phyloP scores from a whole-genome alignment of 2,888 invertebrate species.

The Ectropis crepuscularia region DNA sequence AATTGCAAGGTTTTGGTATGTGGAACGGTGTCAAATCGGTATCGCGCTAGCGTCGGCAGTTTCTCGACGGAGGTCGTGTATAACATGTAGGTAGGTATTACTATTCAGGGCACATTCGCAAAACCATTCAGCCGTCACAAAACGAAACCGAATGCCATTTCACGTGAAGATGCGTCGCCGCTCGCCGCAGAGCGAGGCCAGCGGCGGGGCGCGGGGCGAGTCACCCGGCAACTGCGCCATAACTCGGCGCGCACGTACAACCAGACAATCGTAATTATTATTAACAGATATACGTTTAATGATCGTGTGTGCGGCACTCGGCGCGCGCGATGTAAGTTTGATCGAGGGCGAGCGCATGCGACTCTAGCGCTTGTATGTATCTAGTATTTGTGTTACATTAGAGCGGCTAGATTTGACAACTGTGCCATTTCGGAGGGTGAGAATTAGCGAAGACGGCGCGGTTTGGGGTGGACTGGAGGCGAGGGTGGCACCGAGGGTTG shows the following conservation, averaged over 20 bases:
- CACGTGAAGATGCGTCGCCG: constrained; percentile 70
- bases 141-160: constrained; percentile 73
- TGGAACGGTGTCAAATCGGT: constrained; percentile 31
- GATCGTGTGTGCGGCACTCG: constrained; percentile 69
- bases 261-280: constrained; percentile 82
- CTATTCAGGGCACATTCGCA: constrained; percentile 61
- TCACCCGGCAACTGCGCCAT: constrained; percentile 77
- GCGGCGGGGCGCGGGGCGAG: constrained; percentile 49
- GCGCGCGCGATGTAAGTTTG: constrained; percentile 53
- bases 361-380: constrained; percentile 61
- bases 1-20: constrained; percentile 24
- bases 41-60: constrained; percentile 21
- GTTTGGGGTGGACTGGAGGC: constrained; percentile 38
- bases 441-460: constrained; percentile 63
- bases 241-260: constrained; percentile 77
- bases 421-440: constrained; percentile 62
- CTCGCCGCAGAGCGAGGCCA: constrained; percentile 58
- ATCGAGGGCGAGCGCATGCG: constrained; percentile 52
- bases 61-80: constrained; percentile 27
- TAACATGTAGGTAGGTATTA: constrained; percentile 42
- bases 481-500: constrained; percentile 45
- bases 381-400: constrained; percentile 62
- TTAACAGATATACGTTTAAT: constrained; percentile 81
- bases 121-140: constrained; percentile 74
- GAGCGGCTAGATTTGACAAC: constrained; percentile 50